These are phyloP conservation scores for Pyrocephalus nanus DNA, from an alignment of 2,797 vertebrate species.

Conservation along the genomic window DNA sequence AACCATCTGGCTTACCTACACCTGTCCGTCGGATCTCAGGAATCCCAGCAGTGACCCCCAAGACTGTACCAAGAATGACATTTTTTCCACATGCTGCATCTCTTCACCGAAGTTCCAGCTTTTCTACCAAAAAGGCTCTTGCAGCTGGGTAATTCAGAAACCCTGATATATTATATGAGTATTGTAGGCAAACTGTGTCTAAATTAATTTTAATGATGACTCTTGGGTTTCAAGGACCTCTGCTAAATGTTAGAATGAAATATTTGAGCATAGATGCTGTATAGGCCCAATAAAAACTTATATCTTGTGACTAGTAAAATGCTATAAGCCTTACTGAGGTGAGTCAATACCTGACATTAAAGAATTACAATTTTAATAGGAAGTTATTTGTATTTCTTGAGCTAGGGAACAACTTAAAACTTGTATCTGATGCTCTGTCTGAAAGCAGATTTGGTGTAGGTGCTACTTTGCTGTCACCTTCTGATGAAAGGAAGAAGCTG, in stretches of 20 bases:
- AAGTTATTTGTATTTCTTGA: not conserved
- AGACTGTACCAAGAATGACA: constrained; percentile 20
- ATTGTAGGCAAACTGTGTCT: not conserved
- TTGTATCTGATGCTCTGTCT: not conserved
- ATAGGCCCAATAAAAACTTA: not conserved
- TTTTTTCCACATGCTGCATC: not conserved
- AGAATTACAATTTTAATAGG: not conserved
- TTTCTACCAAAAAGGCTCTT: constrained; percentile 26
- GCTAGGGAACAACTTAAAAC: not conserved
- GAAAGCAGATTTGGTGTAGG: not conserved
- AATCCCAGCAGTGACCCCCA: constrained; percentile 77
- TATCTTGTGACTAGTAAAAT: not conserved
- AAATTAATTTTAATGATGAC: not conserved
- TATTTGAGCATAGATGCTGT: not conserved
- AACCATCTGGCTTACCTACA: constrained; percentile 82
- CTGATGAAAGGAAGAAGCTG: not conserved
- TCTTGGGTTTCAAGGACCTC: not conserved
- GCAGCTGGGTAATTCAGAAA: constrained; percentile 72
- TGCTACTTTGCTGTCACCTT: not conserved
- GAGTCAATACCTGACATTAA: not conserved
- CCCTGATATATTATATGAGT: not conserved
- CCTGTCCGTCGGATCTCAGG: constrained; percentile 75
- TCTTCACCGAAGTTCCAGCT: not conserved
- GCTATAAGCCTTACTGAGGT: not conserved
- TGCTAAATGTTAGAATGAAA: not conserved